phyloP scores from a whole-genome alignment of 92 coral and sea anemone species.

The Ricordea florida region DNA sequence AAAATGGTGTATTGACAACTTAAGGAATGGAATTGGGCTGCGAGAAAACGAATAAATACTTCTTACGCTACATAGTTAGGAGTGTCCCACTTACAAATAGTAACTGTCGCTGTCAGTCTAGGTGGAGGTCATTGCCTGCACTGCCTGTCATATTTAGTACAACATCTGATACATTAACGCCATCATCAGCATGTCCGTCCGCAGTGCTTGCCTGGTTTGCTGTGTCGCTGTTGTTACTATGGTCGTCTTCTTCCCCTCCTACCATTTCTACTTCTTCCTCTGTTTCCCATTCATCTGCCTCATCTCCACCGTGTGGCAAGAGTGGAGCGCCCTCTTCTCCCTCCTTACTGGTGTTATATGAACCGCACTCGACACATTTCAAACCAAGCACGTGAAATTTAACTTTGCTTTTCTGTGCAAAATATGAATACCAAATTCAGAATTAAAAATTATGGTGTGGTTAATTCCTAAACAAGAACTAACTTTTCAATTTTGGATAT shows the following conservation, averaged over 20 bases:
- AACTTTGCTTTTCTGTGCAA: slow-evolving; percentile 79
- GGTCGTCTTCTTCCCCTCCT: slow-evolving; percentile 34
- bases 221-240: neutral
- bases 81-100: too few species aligned
- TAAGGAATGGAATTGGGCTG: too few species aligned
- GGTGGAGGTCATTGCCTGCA: too few species aligned
- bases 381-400: slow-evolving; percentile 90
- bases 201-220: too few species aligned
- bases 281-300: slow-evolving; percentile 58
- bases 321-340: slow-evolving; percentile 80
- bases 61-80: too few species aligned
- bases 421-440: too few species aligned
- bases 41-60: too few species aligned
- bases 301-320: slow-evolving; percentile 7
- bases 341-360: slow-evolving; percentile 91
- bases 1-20: too few species aligned
- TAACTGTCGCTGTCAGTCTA: too few species aligned
- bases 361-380: slow-evolving; percentile 90
- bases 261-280: slow-evolving; percentile 60
- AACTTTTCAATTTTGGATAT: too few species aligned
- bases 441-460: too few species aligned
- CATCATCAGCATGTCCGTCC: neutral
- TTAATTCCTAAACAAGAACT: too few species aligned
- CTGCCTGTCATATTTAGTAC: neutral
- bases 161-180: neutral